Evolutionary conservation across 30 jellyfish, hydroid and myxozoan species (phyloP), one percentile per base, ranked within the genome.

Genomic region (Aurelia coerulea): DNA sequence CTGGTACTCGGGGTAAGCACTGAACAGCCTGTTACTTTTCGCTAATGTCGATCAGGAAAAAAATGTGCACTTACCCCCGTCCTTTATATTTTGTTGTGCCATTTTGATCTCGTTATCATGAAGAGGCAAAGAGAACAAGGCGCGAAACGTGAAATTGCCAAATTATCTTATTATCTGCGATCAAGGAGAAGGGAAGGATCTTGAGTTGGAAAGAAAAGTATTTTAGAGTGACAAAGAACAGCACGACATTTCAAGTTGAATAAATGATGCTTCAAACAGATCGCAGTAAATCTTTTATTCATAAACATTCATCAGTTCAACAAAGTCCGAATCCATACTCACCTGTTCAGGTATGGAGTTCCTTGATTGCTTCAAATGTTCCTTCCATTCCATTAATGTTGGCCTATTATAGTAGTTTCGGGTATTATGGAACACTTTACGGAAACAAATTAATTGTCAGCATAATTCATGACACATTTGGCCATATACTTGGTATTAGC

Each of bases 91-190:
- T 0, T 5, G 3, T n/a, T 23, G 53, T 14, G 17, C 42, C 37
- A 65, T 65, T 13, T 19, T 15, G 42, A 4, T 0, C 76, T 65
- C 76, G 37, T 65, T 23, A 23, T 23, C 46, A 65, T 17, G 37
- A 65, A 49, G 76, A 65, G 76, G 76, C 76, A 39, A 65, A 15
- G 53, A 23, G 23, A 65, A 65, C 35, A 65, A 65, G 76, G 76
- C 76, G 76, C 76, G 76, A 65, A 65, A 65, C 46, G 76, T 23
- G 76, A 65, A 49, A 16, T 65, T 65, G 19, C 19, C 32, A 64
- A 18, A 2, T 37, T 2, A 37, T 37, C 5, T 37, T 5, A 23
- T 23, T 23, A 23, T 23, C 29, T 23, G 29, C 29, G 29, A 23
- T 23, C 29, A 23, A 23, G 29, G 29, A 23, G 29, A 23, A 23